Evolutionary conservation across 2,888 invertebrate genomes (phyloP), one percentile per base, ranked within the genome.

Genomic region (Xestia rhomboidea): DNA sequence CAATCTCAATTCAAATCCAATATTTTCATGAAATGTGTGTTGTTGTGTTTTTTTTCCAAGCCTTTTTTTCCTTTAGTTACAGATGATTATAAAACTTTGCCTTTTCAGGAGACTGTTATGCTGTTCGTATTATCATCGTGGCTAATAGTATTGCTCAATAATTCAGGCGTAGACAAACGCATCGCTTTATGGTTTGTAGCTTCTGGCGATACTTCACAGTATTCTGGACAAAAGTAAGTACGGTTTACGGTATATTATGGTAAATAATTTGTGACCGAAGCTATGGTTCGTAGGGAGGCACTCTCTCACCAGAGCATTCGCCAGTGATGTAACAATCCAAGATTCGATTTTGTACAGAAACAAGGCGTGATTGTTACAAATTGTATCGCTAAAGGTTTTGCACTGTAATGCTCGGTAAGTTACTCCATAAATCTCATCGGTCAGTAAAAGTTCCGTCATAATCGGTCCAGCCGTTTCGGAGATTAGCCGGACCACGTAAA

Each of bases 121-220:
- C 77, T 95, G n/a, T 92, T 91, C 63, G 68, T 96, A 27, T 27
- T 95, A 44, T 80, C 84, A 5, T 90, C 91, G 13, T 94, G 95
- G 93, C 6, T 95, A 7, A 54, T 91, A 72, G 76, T 95, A 51
- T 74, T 94, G 21, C 67, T 94, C 11, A 96, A 95, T 70, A 94
- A 94, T 73, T 92, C 93, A 57, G 95, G 94, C 0, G 81, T 90
- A 0, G 95, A 95, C 87, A 92, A 93, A 63, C 94, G 95, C 5
- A 46, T 95, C 6, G 88, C 89, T 3, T 62, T 94, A 21, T 90
- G 87, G 88, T 81, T 95, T 8, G 51, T 95, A 21, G 89, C 91
- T 81, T 89, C 89, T 2, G 95, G 94, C 11, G 88, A 92, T 24
- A 49, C 83, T 1, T 85, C 85, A n/a, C 89, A 92, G 38, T 95